Conservation (phyloP, 1,140 invertebrate genomes). For the Drosophila serrata region DNA sequence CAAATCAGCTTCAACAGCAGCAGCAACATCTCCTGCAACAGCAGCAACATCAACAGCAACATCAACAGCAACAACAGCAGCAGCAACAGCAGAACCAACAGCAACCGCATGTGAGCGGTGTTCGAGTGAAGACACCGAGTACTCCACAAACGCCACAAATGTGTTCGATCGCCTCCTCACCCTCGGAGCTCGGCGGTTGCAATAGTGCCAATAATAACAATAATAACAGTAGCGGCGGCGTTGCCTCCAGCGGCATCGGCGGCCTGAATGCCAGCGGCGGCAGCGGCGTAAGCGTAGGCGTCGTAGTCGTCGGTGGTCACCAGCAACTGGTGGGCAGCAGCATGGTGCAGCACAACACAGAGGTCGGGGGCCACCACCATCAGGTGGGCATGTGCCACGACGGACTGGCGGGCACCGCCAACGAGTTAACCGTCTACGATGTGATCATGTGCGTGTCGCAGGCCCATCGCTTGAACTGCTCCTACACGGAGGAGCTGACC, state of each 20-base stretch:
- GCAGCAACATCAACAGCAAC: conserved; percentile 61
- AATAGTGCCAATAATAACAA: conserved; percentile 78
- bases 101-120: conserved; percentile 69
- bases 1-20: conserved; percentile 57
- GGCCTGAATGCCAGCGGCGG: conserved; percentile 49
- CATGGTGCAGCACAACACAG: conserved; percentile 58
- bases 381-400: conserved; percentile 76
- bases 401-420: conserved; percentile 66
- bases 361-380: conserved; percentile 36
- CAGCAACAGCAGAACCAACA: conserved; percentile 78
- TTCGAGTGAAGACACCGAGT: conserved; percentile 82
- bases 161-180: conserved; percentile 85
- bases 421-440: conserved; percentile 91
- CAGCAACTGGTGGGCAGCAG: conserved; percentile 63
- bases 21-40: conserved; percentile 56
- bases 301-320: conserved; percentile 67
- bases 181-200: conserved; percentile 82
- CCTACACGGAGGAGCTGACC: conserved; percentile 95
- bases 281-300: conserved; percentile 80
- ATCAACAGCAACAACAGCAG: conserved; percentile 56
- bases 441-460: conserved; percentile 95
- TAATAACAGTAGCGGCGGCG: conserved; percentile 45
- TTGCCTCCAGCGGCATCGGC: conserved; percentile 27
- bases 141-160: conserved; percentile 85
- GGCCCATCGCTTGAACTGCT: conserved; percentile 95